Evolutionary conservation across 2,113 vertebrate species (phyloP).

Genomic region (Chascanopsetta lugubris): DNA sequence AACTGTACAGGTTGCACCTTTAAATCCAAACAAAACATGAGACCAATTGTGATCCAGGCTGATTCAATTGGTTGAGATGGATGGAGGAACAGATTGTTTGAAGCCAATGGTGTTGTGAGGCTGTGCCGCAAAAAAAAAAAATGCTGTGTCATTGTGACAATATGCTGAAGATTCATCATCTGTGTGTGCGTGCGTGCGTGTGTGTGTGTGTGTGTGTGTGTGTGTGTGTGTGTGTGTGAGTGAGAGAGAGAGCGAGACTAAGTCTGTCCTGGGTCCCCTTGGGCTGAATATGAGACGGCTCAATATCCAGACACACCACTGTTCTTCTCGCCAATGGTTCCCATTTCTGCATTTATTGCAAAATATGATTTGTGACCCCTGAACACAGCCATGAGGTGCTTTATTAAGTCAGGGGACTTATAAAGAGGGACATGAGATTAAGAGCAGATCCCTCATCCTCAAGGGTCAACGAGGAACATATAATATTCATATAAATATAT

Average conservation of each 20-base stretch:
- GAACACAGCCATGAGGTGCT: conserved; percentile 67
- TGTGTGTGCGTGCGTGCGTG: conserved; percentile 2
- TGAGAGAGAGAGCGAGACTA: background rate
- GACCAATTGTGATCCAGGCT: too few relatives aligned
- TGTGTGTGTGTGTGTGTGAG: background rate
- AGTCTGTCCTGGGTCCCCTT: conserved; percentile 49
- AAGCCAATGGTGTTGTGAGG: too few relatives aligned
- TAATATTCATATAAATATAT: conserved; percentile 46
- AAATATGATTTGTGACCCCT: conserved; percentile 77
- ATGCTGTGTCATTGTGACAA: too few relatives aligned
- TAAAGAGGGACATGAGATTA: conserved; percentile 76
- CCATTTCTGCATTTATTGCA: conserved; percentile 70
- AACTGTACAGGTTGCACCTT: too few relatives aligned
- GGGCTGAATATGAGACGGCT: conserved; percentile 70
- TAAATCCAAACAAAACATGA: too few relatives aligned
- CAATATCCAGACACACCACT: conserved; percentile 59
- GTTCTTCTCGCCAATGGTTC: conserved; percentile 32
- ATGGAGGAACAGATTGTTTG: too few relatives aligned
- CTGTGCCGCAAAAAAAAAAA: too few relatives aligned
- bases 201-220: conserved; percentile 1
- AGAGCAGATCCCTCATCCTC: conserved; percentile 72
- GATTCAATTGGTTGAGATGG: too few relatives aligned
- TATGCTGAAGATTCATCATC: too few relatives aligned
- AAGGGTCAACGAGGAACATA: conserved; percentile 56
- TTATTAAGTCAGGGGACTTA: conserved; percentile 78